Base-by-base conservation (phyloP, 1,140 invertebrate genomes). In the Nasonia vitripennis region DNA sequence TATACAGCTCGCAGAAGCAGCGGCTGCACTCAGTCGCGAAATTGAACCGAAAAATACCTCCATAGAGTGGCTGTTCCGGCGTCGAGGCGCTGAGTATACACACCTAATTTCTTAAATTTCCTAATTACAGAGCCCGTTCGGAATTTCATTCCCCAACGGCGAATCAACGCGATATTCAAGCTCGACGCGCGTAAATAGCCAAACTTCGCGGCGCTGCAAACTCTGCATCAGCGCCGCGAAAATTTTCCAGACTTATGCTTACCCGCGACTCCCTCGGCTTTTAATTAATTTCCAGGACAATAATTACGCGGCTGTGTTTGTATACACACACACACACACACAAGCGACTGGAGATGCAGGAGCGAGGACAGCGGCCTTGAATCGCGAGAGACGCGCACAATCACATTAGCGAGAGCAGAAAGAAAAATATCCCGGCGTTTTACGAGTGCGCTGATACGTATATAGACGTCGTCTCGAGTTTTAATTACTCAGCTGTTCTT, bases 101-200 rank as follows among this genome's bases (percentile, higher is more conserved):
- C 20, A 48, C 27, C 68, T 84, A 79, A 84, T 84, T 84, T 62
- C 77, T 84, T 84, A 70, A 78, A 78, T 84, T 70, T 31, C 23
- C 62, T 78, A 78, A 78, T 84, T 84, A 77, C 75, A 51, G 55
- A 62, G 12, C 82, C 48, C 74, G 51, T 78, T 78, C 34, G 27
- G 62, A 75, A 74, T 82, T 82, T 31, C 70, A 74, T 12, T 48
- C 20, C 34, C 20, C 34, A 34, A 20, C 51, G 55, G 34, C 41
- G 34, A 62, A 77, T 82, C 55, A 77, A 34, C 7, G 73, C 37
- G 75, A 84, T 48, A 78, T 51, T 48, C 82, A 37, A 70, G 27
- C 51, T 9, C 77, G 41, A 6, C 20, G 5, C 11, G 7, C 14
- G 71, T 37, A 10, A 81, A 14, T 17, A 68, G 71, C n/a, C 31